Evolutionary conservation across 2,113 vertebrate species (phyloP), one percentile per base, ranked within the genome.

Genomic region (Porphyrio hochstetteri): DNA sequence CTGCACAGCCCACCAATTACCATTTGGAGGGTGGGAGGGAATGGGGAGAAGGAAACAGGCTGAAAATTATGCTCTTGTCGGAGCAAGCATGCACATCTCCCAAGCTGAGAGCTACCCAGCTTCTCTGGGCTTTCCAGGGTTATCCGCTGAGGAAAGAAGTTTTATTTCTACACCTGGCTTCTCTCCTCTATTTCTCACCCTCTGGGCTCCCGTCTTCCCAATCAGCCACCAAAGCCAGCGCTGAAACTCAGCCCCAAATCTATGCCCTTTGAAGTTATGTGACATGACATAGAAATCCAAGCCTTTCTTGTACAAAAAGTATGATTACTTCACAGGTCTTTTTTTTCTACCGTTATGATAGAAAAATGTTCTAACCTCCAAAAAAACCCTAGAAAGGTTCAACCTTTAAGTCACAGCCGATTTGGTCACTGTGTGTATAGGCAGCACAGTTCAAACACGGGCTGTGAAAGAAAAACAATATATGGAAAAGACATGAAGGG

Each of bases 261-360:
- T 85, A 38, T 83, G 92, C 67, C 91, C 82, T 95, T 96, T 97
- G 95, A 96, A 97, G 96, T 96, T 96, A 92, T 82, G 6, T 71
- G 92, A 95, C 94, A 95, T 84, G 91, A 96, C 94, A 94, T 4
- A 96, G 83, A 95, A 97, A 95, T 93, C 70, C 86, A 95, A 95
- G 68, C 52, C 86, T 95, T 94, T 95, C 93, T 95, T 95, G 91
- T 83, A 94, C 86, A 93, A 93, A 94, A 97, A 92, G 76, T 92
- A 92, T 91, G 90, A 94, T 91, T 96, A 96, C 75, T 97, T 97
- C 86, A 88, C 87, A 93, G 50, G 38, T 16, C 0, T 10, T 29
- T 90, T 91, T 83, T 93, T 86, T 5, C 60, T 82, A 27, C 69
- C 63, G 76, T 93, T 92, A 92, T 67, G 86, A 95, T 71, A 96